Conservation (phyloP, 2,797 vertebrate genomes). For the Sciurus carolinensis region DNA sequence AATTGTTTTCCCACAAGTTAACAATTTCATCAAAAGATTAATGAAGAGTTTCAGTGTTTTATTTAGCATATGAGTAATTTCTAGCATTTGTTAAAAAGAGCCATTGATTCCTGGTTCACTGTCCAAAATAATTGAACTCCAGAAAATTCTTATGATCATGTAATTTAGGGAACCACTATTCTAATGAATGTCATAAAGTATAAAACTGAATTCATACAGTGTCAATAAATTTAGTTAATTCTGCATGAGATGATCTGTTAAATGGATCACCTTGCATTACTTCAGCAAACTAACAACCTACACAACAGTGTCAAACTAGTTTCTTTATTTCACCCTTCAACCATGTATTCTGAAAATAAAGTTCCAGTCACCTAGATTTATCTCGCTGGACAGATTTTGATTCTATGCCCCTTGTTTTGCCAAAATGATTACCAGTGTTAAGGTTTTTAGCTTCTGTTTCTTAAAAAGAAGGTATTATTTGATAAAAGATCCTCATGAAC, state of each 20-base stretch:
- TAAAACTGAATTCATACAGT: neutral
- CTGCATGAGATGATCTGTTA: neutral
- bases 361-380: constrained; percentile 35
- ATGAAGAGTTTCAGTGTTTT: constrained; percentile 10
- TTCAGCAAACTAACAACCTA: constrained; percentile 33
- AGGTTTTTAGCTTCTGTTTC: constrained; percentile 20
- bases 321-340: constrained; percentile 50
- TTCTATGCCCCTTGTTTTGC: neutral
- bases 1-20: constrained; percentile 43
- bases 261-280: constrained; percentile 35
- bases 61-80: constrained; percentile 14
- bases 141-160: neutral
- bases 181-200: neutral
- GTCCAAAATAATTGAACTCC: constrained; percentile 4
- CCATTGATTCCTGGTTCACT: neutral
- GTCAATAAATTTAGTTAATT: constrained; percentile 26
- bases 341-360: constrained; percentile 30
- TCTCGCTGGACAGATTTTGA: constrained; percentile 34
- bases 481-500: constrained; percentile 53
- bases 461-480: constrained; percentile 58
- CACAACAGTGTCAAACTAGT: neutral
- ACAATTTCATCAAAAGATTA: constrained; percentile 53
- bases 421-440: constrained; percentile 27
- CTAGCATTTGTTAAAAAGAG: neutral
- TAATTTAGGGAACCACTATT: constrained; percentile 25